Percentiles rank a stretch among this genome's conserved stretches.
Conservation (phyloP, 1,140 invertebrate species). For the Drosophila ambigua region DNA sequence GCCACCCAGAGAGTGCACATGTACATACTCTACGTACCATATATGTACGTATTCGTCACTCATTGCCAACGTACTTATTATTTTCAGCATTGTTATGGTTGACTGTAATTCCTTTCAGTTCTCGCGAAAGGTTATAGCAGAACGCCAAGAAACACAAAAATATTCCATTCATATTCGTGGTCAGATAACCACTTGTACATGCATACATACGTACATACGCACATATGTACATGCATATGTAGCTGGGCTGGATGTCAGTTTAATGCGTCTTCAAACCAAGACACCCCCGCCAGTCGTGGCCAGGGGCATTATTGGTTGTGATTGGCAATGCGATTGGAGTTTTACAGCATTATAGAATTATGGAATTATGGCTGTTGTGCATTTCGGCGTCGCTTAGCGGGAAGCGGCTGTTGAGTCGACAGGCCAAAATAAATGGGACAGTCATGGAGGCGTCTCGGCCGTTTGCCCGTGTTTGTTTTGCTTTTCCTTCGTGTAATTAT, state of each 20-base stretch:
- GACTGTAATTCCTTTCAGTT: slow-evolving; percentile 38
- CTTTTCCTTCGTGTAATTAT: slow-evolving; percentile 9
- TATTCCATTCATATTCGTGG: slow-evolving; percentile 40
- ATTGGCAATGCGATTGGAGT: slow-evolving; percentile 3
- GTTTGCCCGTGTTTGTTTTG: slow-evolving; percentile 48
- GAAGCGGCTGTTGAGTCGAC: slow-evolving; percentile 23
- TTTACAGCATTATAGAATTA: slow-evolving; percentile 37
- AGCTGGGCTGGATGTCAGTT: slow-evolving; percentile 20
- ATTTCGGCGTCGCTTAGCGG: slow-evolving; percentile 5
- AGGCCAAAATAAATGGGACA: slow-evolving; percentile 44
- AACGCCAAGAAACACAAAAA: slow-evolving; percentile 31
- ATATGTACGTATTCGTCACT: not conserved
- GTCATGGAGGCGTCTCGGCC: slow-evolving; percentile 35
- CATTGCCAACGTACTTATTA: not conserved
- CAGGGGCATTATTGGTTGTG: slow-evolving; percentile 10
- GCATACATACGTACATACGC: not conserved
- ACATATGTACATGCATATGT: not conserved
- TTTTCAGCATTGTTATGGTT: slow-evolving; percentile 25
- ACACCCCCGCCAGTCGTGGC: not conserved
- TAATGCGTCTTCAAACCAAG: slow-evolving; percentile 6
- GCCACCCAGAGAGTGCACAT: too few relatives aligned
- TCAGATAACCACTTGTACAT: slow-evolving; percentile 56
- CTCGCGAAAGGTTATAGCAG: slow-evolving; percentile 35
- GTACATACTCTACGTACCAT: too few relatives aligned
- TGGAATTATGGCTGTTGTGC: slow-evolving; percentile 12